These are phyloP conservation scores for Chydorus sphaericus DNA, from an alignment of 2,888 invertebrate genomes.

Conservation along the genomic window DNA sequence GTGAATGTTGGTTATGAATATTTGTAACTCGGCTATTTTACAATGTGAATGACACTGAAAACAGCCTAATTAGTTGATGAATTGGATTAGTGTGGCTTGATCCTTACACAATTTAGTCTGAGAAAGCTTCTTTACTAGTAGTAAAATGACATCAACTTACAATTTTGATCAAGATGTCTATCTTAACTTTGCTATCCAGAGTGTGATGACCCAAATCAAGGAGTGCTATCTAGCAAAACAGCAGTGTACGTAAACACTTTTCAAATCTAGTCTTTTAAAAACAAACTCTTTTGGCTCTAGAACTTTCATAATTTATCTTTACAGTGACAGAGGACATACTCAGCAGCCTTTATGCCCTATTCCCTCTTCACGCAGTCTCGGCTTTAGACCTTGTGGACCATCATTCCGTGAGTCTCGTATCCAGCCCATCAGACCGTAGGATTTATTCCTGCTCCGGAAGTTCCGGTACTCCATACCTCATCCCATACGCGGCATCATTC, in stretches of 20 bases:
- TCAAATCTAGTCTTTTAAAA: too few species aligned
- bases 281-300: too few species aligned
- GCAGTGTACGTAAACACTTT: too few species aligned
- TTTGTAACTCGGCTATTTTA: too few species aligned
- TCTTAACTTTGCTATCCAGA: neutral
- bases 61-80: too few species aligned
- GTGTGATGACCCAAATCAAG: neutral
- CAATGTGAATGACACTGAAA: too few species aligned
- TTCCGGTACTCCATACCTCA: conserved; percentile 6
- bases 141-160: too few species aligned
- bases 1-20: too few species aligned
- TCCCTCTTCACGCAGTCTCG: neutral
- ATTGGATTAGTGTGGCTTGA: too few species aligned
- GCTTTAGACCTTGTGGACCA: conserved; percentile 9
- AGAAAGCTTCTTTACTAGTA: too few species aligned
- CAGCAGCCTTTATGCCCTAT: neutral
- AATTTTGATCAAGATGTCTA: neutral
- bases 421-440: neutral
- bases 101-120: too few species aligned
- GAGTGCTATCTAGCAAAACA: neutral
- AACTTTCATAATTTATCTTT: neutral
- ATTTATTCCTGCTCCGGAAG: conserved; percentile 7
- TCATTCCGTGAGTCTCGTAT: neutral
- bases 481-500: neutral
- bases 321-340: neutral